A percentile compares a stretch with the other conserved stretches of the same genome.
These are phyloP conservation scores for Sericinus montela DNA, from an alignment of 2,888 invertebrate species.

Conservation along the genomic window DNA sequence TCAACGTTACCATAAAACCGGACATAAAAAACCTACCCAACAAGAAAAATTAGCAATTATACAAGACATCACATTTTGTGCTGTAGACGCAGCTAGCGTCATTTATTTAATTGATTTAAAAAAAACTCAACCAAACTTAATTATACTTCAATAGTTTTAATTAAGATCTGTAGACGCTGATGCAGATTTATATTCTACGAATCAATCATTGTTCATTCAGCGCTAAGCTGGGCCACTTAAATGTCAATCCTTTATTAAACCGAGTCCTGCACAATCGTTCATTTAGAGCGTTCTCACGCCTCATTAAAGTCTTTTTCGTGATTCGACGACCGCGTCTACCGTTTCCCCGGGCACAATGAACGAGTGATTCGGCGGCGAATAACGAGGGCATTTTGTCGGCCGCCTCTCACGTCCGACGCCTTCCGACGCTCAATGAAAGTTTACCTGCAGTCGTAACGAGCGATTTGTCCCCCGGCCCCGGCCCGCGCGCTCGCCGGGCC, in stretches of 20 bases:
- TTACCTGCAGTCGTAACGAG: slow-evolving; percentile 80
- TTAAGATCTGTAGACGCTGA: not conserved
- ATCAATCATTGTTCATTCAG: slow-evolving; percentile 18
- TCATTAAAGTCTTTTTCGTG: slow-evolving; percentile 78
- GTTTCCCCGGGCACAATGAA: slow-evolving; percentile 78
- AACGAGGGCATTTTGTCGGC: slow-evolving; percentile 79
- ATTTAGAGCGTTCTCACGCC: slow-evolving; percentile 76
- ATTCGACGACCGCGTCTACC: slow-evolving; percentile 77
- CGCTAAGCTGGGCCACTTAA: slow-evolving; percentile 62
- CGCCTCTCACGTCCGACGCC: slow-evolving; percentile 79
- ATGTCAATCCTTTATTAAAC: slow-evolving; percentile 73
- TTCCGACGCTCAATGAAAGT: slow-evolving; percentile 80
- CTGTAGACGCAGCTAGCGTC: too few species aligned
- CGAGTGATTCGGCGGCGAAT: slow-evolving; percentile 79
- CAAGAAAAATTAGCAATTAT: too few species aligned
- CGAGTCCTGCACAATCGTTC: slow-evolving; percentile 69
- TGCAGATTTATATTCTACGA: not conserved
- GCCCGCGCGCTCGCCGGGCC: slow-evolving; percentile 58
- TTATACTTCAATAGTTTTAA: not conserved
- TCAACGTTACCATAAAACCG: too few species aligned
- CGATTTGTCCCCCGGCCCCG: slow-evolving; percentile 77
- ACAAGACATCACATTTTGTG: too few species aligned
- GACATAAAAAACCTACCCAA: too few species aligned
- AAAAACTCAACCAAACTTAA: too few species aligned
- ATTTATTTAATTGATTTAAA: too few species aligned